Evolutionary conservation across 2,113 vertebrate genomes (phyloP), one percentile per base, ranked within the genome.

Genomic region (Stigmatopora argus): DNA sequence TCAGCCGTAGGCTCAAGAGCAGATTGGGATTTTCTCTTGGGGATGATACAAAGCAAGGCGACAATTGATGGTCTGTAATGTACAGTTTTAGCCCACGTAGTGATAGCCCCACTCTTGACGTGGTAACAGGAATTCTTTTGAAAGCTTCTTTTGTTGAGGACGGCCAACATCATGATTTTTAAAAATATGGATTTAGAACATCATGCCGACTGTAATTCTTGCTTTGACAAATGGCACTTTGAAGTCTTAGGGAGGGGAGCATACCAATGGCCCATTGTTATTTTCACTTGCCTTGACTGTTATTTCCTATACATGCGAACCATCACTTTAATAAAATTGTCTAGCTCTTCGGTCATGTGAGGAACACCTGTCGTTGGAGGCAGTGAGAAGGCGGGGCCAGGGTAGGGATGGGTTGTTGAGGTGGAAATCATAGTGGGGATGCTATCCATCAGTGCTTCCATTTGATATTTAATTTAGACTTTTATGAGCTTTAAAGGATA

Each of bases 401-500:
- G 74, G 78, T 76, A 62, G 70, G 78, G 70, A 79, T 85, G 44
- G 3, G 26, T 31, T 31, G 26, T 31, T 31, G 26, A 73, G 78
- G 75, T 65, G 65, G 84, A 73, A 81, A 86, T 83, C 75, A 67
- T 67, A 70, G 74, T 78, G 52, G 82, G 83, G 81, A 75, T 34
- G 88, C 83, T 76, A 90, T 90, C 87, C 88, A 90, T 90, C 89
- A 90, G 86, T 82, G 82, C 81, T 88, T 90, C 90, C 88, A 91
- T 91, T 88, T 90, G 86, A 89, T 90, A 90, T 91, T 90, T 90
- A 89, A 90, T 90, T 91, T 88, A 86, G 85, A 89, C 89, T 90
- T 90, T 91, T 91, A 90, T 89, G 88, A 88, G 86, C 83, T 86
- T 90, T 84, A 86, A 82, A 90, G 84, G 87, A 86, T 88, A 88